Evolutionary conservation across 2,113 vertebrate species (phyloP).

Genomic region (Sinosuthora webbiana): DNA sequence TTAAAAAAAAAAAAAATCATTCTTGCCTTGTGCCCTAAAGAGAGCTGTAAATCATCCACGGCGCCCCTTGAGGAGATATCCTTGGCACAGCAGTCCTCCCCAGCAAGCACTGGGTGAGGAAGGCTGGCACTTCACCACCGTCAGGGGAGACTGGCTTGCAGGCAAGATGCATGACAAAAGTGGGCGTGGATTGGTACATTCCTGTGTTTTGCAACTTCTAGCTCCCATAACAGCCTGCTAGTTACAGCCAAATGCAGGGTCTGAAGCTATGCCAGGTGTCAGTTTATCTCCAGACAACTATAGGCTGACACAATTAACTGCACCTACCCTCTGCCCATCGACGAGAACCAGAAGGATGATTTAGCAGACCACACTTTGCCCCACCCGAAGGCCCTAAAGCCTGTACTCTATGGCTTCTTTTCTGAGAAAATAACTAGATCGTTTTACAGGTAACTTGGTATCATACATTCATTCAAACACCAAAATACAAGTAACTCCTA

Average conservation of each 20-base stretch:
- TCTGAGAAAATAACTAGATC: not conserved
- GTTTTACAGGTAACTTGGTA: not conserved
- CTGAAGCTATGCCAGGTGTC: not conserved
- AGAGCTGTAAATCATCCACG: not conserved
- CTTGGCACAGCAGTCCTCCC: not conserved
- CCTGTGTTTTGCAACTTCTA: not conserved
- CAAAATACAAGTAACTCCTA: not conserved
- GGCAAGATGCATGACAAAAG: not conserved
- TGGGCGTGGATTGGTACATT: not conserved
- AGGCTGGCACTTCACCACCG: not conserved
- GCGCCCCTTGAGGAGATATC: not conserved
- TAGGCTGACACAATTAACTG: not conserved
- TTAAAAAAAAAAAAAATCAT: not conserved
- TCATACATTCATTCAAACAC: not conserved
- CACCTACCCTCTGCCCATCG: not conserved
- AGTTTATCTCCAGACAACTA: not conserved
- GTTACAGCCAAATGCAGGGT: not conserved
- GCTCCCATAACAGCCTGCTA: not conserved
- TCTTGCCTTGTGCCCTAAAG: not conserved
- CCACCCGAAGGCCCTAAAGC: not conserved
- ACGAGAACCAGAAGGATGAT: not conserved
- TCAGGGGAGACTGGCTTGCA: not conserved
- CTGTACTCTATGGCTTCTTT: not conserved
- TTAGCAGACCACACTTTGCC: not conserved
- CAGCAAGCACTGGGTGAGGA: not conserved